Base-by-base conservation (phyloP, 2,797 vertebrate species). In the Galago senegalensis region DNA sequence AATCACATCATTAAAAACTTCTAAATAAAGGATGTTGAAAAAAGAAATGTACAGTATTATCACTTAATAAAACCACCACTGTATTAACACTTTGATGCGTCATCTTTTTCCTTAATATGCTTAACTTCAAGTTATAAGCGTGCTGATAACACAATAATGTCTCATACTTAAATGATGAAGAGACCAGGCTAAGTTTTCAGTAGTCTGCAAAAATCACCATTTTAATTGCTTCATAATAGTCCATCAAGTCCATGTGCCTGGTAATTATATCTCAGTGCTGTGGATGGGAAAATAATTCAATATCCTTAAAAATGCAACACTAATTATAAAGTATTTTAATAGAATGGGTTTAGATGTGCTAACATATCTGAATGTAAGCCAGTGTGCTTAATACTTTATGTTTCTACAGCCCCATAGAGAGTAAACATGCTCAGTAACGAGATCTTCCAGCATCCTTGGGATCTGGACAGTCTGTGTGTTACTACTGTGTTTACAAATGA, bases 181-280 rank as follows among this genome's bases (percentile, higher is more conserved):
- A 95, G 72, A 93, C 58, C 77, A 82, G 82, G 70, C 89, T 96
- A 84, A 97, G 97, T 97, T 97, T 97, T 94, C 87, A 97, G 12
- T 85, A 93, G 89, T 95, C 91, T 97, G 77, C 89, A 95, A 95
- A 95, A 97, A 94, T 97, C 96, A 97, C 93, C 91, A 90, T 93
- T 96, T 97, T 97, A 98, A 98, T 97, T 97, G 96, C 89, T 97
- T 96, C 70, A 95, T 95, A 97, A 96, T 98, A 96, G 94, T 98
- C 94, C 89, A 91, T 97, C 95, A 95, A 97, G 84, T 95, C 27
- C 89, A 65, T 83, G 89, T 97, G 89, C 94, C 76, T 84, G 34
- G 69, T 96, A 95, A 98, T 97, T 96, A 94, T 94, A 90, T 95
- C 97, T 97, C 92, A 97, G 91, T 93, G 93, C 73, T 94, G 23